Base-by-base conservation (phyloP, 2,797 vertebrate genomes). In the Rhinophrynus dorsalis region DNA sequence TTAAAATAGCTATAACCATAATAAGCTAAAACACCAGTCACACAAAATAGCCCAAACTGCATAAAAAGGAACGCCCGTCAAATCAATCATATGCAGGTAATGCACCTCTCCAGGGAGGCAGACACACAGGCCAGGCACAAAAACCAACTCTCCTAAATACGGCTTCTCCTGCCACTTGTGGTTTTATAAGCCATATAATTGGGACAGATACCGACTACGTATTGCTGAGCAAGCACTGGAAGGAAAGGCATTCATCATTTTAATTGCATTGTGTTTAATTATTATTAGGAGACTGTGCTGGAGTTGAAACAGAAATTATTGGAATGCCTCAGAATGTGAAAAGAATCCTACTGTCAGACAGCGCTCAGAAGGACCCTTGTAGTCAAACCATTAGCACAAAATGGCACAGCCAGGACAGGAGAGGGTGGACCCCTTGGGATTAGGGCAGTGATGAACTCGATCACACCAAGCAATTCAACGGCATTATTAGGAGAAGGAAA, bases 181-280 rank as follows among this genome's bases (percentile, higher is more conserved):
- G 27, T 73, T 66, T 65, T 60, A 51, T 21, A 65, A 59, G 62
- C 61, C 29, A 52, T 59, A 66, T 73, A 73, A 73, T 73, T 73
- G 69, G 69, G 61, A 59, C 61, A 65, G 69, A 66, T 59, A 73
- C 54, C 11, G 32, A 44, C 54, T 60, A 35, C 62, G 60, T 54
- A 73, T 73, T 73, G 69, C 69, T 73, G 69, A 73, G 62, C 69
- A 66, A 73, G 69, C 69, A 73, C 55, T 52, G 61, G 29, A 37
- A 73, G 62, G 62, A 45, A 73, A 73, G 54, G 23, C 69, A 73
- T 73, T 73, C 69, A 73, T 73, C 69, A 73, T 73, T 66, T 73
- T 73, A 73, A 73, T 73, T 73, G 69, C 62, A 66, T 59, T 73
- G 69, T 73, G 69, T 59, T 73, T 73, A 73, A 73, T 73, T 73